Evolutionary conservation across 1,140 invertebrate genomes (phyloP).

Genomic region (Centruroides sculpturatus): DNA sequence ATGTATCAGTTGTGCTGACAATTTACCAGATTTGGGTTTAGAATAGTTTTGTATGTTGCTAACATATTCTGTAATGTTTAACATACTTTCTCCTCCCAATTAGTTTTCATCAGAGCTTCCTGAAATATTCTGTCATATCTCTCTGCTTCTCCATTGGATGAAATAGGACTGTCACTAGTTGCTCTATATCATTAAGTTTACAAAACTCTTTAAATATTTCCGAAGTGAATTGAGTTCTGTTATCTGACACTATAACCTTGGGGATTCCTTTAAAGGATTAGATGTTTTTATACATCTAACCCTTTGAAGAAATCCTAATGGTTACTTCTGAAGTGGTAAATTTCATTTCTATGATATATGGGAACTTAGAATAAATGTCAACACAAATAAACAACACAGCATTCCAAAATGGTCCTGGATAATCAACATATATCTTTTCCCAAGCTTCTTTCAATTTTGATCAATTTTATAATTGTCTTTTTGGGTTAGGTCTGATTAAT

Average conservation of each 20-base stretch:
- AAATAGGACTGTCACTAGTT: conserved; percentile 1
- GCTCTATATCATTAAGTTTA: conserved; percentile 7
- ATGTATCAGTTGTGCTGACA: too few species aligned
- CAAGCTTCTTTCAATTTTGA: not conserved
- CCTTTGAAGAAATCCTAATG: too few species aligned
- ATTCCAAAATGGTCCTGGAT: not conserved
- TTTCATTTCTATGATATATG: too few species aligned
- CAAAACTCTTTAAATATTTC: conserved; percentile 7
- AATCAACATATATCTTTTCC: not conserved
- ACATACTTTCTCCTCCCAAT: too few species aligned
- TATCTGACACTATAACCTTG: conserved; percentile 7
- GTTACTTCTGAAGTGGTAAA: too few species aligned
- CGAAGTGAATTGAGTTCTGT: conserved; percentile 10
- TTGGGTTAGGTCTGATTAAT: not conserved
- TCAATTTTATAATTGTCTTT: too few species aligned
- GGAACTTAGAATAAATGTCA: not conserved
- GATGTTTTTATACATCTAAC: not conserved
- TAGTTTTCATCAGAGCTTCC: not conserved
- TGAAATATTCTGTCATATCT: conserved; percentile 14
- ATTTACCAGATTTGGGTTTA: too few species aligned
- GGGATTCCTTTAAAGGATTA: conserved; percentile 4
- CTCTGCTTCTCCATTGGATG: conserved; percentile 18
- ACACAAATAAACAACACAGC: not conserved
- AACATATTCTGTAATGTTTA: too few species aligned
- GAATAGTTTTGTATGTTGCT: too few species aligned